Conservation (phyloP, 2,888 invertebrate genomes). For the Scelioninae gen. 2 region DNA sequence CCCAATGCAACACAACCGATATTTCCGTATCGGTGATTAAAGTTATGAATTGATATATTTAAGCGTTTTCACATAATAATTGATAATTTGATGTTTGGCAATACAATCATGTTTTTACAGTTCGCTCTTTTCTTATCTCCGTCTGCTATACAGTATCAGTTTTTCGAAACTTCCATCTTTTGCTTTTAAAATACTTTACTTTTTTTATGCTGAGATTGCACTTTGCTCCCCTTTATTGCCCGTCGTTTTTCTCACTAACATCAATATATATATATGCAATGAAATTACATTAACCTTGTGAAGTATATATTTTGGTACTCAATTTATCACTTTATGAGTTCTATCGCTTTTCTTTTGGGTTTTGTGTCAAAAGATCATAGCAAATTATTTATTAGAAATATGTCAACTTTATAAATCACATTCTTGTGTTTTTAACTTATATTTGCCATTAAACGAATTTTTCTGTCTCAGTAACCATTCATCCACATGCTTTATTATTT, state of each 20-base stretch:
- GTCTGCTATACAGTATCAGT: slow-evolving; percentile 13
- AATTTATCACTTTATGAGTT: too few relatives aligned
- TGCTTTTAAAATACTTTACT: slow-evolving; percentile 27
- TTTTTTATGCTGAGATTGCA: slow-evolving; percentile 37
- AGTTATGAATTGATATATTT: slow-evolving; percentile 1
- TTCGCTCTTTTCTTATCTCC: slow-evolving; percentile 21
- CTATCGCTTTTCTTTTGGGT: too few relatives aligned
- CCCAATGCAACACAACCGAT: too few relatives aligned
- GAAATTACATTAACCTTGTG: slow-evolving; percentile 37
- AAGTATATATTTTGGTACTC: background rate
- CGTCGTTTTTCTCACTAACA: slow-evolving; percentile 25
- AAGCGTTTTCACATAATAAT: slow-evolving; percentile 20
- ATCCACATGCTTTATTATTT: too few relatives aligned
- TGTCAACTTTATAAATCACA: too few relatives aligned
- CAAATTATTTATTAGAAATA: too few relatives aligned
- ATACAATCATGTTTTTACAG: slow-evolving; percentile 29
- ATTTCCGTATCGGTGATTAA: background rate
- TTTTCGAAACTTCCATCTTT: slow-evolving; percentile 20
- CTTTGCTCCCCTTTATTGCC: slow-evolving; percentile 35
- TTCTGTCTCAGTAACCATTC: too few relatives aligned
- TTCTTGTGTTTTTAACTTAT: too few relatives aligned
- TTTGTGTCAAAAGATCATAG: too few relatives aligned
- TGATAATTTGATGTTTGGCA: slow-evolving; percentile 10
- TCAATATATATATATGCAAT: slow-evolving; percentile 37
- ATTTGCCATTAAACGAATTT: too few relatives aligned